Evolutionary conservation across 2,113 vertebrate genomes (phyloP).

Genomic region (Opisthocomus hoazin): DNA sequence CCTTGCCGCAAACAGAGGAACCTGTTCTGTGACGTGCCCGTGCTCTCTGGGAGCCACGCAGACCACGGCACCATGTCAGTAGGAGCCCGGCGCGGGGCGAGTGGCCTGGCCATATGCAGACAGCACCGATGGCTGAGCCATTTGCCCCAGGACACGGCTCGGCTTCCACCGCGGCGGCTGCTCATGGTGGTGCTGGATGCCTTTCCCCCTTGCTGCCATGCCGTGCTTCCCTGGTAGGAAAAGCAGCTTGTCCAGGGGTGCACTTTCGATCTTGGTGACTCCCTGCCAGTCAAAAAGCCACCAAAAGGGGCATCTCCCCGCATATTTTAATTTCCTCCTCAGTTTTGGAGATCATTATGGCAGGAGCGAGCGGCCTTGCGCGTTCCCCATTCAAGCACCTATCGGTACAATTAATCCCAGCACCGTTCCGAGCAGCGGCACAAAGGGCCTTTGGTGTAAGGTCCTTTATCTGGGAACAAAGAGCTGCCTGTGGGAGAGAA

Average conservation of each 20-base stretch:
- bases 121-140: background rate
- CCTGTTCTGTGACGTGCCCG: conserved; percentile 31
- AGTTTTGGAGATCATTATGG: conserved; percentile 22
- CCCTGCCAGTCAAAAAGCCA: background rate
- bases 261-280: background rate
- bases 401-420: conserved; percentile 69
- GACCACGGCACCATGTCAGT: background rate
- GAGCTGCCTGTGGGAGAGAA: conserved; percentile 68
- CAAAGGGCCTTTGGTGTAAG: conserved; percentile 66
- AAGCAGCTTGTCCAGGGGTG: background rate
- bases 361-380: background rate
- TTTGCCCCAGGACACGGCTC: background rate
- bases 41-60: background rate
- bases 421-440: conserved; percentile 54
- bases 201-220: background rate
- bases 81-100: rapidly evolving
- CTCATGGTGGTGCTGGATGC: rapidly evolving
- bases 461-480: conserved; percentile 74
- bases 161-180: background rate
- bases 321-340: conserved; percentile 26
- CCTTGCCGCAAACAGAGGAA: background rate
- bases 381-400: conserved; percentile 67
- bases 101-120: rapidly evolving
- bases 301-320: background rate
- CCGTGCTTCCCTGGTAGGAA: background rate